Base-by-base conservation (phyloP, 1,140 invertebrate genomes). In the Episyrphus balteatus region DNA sequence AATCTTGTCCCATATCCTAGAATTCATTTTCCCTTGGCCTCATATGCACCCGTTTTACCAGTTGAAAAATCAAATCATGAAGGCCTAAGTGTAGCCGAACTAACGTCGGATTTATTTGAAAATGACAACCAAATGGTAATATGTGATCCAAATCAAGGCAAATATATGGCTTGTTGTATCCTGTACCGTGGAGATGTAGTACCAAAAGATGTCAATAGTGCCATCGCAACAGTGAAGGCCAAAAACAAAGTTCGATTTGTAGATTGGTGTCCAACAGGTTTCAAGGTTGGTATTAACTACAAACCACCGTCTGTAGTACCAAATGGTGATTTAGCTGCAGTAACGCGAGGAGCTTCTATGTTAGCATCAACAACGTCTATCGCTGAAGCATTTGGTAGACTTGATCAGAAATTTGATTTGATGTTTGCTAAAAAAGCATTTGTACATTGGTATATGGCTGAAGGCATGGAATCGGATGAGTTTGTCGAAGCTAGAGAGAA, bases 391-490 rank as follows among this genome's bases (percentile, higher is more conserved):
- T 84, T 81, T 79, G 74, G 72, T 51, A 71, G 80, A 42, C 68
- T 83, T 14, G 75, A 83, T 64, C 75, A 81, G 62, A 86, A 86
- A 68, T 86, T 85, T 57, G 82, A 85, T 62, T 70, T 84, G 46
- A 84, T 85, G 82, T 84, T 82, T 66, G 75, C 79, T 39, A 86
- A 87, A 62, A 66, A 81, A 31, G 81, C 82, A 5, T 84, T 84
- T 55, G 80, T 83, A 15, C 80, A 83, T 58, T 84, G 78, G 78
- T 83, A 77, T 51, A 75, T 77, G 6, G 75, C 75, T 2, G 79
- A 80, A 55, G 77, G 77, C 46, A 42, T 48, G 37, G 50, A 48
- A 18, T 31, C 14, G 15, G 19, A 30, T 34, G 42, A 44, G 41
- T 51, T 51, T 38, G n/a, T 7, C 30, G 46, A 51, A 19, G 46